These are phyloP conservation scores for Pterois miles DNA, from an alignment of 2,797 vertebrate species.

Conservation along the genomic window DNA sequence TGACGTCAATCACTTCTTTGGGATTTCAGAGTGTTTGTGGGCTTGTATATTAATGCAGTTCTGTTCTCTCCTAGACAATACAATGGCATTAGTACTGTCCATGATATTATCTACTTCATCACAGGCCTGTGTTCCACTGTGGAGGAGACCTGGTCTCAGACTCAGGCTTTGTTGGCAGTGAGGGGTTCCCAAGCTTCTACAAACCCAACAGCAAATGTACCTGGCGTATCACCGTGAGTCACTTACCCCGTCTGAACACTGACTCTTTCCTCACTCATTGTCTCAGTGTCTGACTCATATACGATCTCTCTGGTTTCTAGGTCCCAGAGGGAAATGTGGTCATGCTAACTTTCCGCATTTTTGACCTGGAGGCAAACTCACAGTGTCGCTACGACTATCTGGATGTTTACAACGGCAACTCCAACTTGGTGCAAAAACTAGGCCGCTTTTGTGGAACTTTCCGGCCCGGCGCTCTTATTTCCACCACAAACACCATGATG, in stretches of 20 bases:
- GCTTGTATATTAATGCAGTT: neutral
- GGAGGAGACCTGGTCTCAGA: conserved; percentile 86
- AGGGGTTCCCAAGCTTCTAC: conserved; percentile 89
- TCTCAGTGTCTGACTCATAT: conserved; percentile 14
- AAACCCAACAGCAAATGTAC: conserved; percentile 88
- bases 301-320: conserved; percentile 67
- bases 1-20: neutral
- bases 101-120: neutral
- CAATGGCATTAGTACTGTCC: neutral
- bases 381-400: conserved; percentile 90
- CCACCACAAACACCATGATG: conserved; percentile 89
- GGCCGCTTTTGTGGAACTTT: conserved; percentile 94
- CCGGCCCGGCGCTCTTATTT: conserved; percentile 87
- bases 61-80: neutral
- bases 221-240: conserved; percentile 91
- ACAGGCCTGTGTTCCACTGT: conserved; percentile 89
- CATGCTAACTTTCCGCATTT: conserved; percentile 88
- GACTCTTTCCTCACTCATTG: neutral
- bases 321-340: conserved; percentile 90
- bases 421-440: conserved; percentile 84
- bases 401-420: conserved; percentile 88
- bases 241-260: neutral
- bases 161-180: conserved; percentile 90
- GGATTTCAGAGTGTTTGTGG: neutral
- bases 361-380: conserved; percentile 90